Conservation (phyloP, 2,888 invertebrate genomes). For the Dicyrtomina minuta region DNA sequence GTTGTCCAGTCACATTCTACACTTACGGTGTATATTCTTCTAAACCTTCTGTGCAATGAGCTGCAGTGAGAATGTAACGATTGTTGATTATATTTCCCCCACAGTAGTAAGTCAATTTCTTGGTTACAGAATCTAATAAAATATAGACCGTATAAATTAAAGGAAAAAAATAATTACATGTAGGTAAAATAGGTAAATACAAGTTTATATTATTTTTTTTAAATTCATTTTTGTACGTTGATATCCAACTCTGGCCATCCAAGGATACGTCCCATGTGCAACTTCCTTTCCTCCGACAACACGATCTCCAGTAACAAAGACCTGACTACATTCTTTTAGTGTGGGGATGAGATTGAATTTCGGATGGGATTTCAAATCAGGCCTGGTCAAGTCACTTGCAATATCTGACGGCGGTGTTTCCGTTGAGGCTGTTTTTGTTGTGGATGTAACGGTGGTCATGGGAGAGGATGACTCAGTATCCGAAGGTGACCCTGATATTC, state of each 20-base stretch:
- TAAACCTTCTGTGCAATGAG: constrained; percentile 35
- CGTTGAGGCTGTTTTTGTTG: neutral
- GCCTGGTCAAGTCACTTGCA: neutral
- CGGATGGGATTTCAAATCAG: constrained; percentile 24
- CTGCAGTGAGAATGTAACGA: constrained; percentile 34
- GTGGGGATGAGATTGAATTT: constrained; percentile 33
- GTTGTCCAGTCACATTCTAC: too few species aligned
- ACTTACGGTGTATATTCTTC: constrained; percentile 26
- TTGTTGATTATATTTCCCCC: constrained; percentile 40
- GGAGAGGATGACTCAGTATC: neutral
- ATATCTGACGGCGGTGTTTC: neutral
- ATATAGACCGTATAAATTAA: too few species aligned
- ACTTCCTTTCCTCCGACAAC: constrained; percentile 35
- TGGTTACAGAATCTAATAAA: neutral
- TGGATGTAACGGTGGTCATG: constrained; percentile 6
- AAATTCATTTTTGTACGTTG: constrained; percentile 25
- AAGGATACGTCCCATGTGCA: constrained; percentile 42
- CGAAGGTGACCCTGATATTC: neutral
- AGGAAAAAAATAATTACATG: too few species aligned
- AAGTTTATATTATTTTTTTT: neutral
- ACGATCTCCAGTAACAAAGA: constrained; percentile 4
- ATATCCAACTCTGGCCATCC: constrained; percentile 46
- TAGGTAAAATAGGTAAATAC: neutral
- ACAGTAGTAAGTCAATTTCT: constrained; percentile 31
- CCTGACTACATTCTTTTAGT: constrained; percentile 38